These are phyloP conservation scores for Oasisia sp. DNA, from an alignment of 2,888 invertebrate species.

Conservation along the genomic window DNA sequence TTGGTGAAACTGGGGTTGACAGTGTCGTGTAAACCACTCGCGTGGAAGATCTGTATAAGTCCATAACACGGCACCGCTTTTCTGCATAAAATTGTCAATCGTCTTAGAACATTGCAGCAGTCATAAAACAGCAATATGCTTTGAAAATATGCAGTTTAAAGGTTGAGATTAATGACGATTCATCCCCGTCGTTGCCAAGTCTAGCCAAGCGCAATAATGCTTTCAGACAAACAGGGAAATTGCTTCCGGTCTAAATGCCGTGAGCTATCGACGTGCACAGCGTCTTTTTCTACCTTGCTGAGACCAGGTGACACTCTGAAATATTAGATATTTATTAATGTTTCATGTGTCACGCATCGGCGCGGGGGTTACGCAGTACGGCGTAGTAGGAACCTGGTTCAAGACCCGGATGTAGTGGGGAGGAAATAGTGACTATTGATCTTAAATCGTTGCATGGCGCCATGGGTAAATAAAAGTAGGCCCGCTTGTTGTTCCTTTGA, in stretches of 20 bases:
- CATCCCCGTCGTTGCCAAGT: not conserved
- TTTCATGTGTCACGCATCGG: slow-evolving; percentile 2
- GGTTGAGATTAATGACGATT: not conserved
- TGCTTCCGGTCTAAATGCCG: not conserved
- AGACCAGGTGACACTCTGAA: not conserved
- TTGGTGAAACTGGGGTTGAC: not conserved
- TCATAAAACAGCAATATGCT: not conserved
- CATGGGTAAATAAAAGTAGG: not conserved
- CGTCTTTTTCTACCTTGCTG: not conserved
- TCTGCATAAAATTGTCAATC: not conserved
- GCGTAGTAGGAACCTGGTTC: not conserved
- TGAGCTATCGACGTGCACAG: not conserved
- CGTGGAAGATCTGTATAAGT: not conserved
- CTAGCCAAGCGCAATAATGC: slow-evolving; percentile 3
- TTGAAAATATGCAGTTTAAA: not conserved
- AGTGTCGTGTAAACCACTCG: not conserved
- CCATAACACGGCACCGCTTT: not conserved
- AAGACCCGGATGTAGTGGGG: not conserved
- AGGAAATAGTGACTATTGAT: not conserved
- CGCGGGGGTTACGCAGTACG: not conserved
- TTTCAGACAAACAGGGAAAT: not conserved
- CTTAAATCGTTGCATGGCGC: not conserved
- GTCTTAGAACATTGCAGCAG: not conserved
- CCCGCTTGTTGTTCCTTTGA: not conserved
- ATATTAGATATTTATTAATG: not conserved